Evolutionary conservation across 2,888 invertebrate genomes (phyloP).

Genomic region (Nowickia ferox): DNA sequence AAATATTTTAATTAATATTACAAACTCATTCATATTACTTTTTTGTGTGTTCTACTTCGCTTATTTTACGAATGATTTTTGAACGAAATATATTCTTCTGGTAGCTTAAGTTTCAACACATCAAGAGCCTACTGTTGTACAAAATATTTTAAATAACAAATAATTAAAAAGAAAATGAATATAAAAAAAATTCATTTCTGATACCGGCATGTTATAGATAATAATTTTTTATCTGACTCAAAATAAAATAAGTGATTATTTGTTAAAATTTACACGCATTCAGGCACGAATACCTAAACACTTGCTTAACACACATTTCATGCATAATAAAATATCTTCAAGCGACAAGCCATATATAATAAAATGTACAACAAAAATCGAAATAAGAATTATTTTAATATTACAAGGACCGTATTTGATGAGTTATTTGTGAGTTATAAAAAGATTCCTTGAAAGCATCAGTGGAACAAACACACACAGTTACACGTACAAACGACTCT

Average conservation of each 20-base stretch:
- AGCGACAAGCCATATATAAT: constrained; percentile 1
- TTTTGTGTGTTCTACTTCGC: too few species aligned
- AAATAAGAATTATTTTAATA: constrained; percentile 50
- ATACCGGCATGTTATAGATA: neutral
- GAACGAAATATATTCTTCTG: too few species aligned
- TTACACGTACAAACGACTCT: neutral
- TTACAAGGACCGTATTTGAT: constrained; percentile 68
- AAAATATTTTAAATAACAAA: too few species aligned
- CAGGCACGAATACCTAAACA: neutral
- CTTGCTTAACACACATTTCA: neutral
- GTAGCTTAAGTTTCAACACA: too few species aligned
- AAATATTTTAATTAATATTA: too few species aligned
- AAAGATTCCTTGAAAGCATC: constrained; percentile 57
- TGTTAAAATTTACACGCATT: constrained; percentile 18
- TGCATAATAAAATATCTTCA: constrained; percentile 26
- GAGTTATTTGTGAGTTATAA: constrained; percentile 70
- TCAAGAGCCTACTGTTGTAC: too few species aligned
- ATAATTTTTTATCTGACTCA: constrained; percentile 12
- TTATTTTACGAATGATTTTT: too few species aligned
- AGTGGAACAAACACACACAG: constrained; percentile 7
- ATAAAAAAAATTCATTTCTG: too few species aligned
- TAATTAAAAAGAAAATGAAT: too few species aligned
- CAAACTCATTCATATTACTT: too few species aligned
- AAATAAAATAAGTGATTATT: constrained; percentile 33
- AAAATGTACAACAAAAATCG: neutral